Base-by-base conservation (phyloP, 2,888 invertebrate genomes). In the Cordilura impudica region DNA sequence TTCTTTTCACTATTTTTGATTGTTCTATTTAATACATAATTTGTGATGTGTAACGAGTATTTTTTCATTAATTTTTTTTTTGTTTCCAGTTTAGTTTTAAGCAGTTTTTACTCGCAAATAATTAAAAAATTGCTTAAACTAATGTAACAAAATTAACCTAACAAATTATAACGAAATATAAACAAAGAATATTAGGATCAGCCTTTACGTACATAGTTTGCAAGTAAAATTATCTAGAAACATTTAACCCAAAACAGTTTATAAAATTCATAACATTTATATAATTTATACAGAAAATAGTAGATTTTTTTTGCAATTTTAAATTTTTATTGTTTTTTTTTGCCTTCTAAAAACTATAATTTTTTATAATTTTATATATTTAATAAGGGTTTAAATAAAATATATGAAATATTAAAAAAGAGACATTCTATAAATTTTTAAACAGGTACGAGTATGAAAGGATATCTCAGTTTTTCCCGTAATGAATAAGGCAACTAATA, bases 31-130 rank as follows among this genome's bases (percentile, higher is more conserved):
- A 51, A 51, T 29, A 47, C 70, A 74, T 74, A 67, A 66, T 79
- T 79, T 79, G 79, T 79, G 79, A 79, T 79, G 66, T 79, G 71
- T 75, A 79, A 75, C 66, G 51, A 79, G 79, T 79, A 79, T 79
- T 79, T 39, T 75, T 16, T 21, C 66, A 18, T 71, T 26, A 43
- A 53, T 72, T 61, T 29, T 60, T 71, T 12, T 67, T 56, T 19
- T 60, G 45, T 29, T 60, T 19, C 54, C 18, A 39, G n/a, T 78
- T 71, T 54, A 70, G 73, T 78, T 78, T 49, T 70, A 78, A 78
- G 78, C 70, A 71, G 60, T 47, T 65, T 45, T 79, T 47, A 69
- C 74, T 75, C 66, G 71, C 58, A 65, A n/a, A 58, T 75, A 56
- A 75, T 67, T 56, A 63, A 67, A 66, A 60, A 63, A 49, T 63